phyloP scores from a whole-genome alignment of 2,888 invertebrate species.

The Zhuqinia jingwanae region DNA sequence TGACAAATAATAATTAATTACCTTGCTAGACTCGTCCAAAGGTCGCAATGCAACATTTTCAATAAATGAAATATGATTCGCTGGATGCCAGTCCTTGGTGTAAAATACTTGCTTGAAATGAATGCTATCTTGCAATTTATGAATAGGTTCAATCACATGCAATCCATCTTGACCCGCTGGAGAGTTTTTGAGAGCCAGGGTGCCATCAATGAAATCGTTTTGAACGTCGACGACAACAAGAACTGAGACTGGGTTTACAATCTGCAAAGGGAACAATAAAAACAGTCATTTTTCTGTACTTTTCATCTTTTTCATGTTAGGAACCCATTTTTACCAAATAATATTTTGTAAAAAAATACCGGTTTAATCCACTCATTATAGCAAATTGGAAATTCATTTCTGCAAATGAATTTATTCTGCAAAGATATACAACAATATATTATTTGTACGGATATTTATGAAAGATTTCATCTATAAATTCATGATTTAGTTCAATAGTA shows the following conservation, averaged over 20 bases:
- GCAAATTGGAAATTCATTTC: conserved; percentile 91
- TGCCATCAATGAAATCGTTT: conserved; percentile 98
- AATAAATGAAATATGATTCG: conserved; percentile 97
- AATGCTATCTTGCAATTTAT: conserved; percentile 89
- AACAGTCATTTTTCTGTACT: too few species aligned
- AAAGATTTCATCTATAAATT: too few species aligned
- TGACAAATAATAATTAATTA: conserved; percentile 12
- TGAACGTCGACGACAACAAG: conserved; percentile 98
- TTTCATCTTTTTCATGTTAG: neutral
- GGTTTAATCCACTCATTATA: conserved; percentile 94
- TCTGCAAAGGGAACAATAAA: conserved; percentile 84
- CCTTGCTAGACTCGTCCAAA: conserved; percentile 85
- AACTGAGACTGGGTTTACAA: conserved; percentile 92
- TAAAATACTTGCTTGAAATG: conserved; percentile 95
- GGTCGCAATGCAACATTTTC: conserved; percentile 92
- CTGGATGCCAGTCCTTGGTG: conserved; percentile 98
- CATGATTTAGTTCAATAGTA: conserved; percentile 8
- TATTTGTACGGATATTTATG: too few species aligned
- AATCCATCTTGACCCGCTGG: conserved; percentile 94
- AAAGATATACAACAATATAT: too few species aligned
- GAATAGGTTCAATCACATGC: conserved; percentile 95
- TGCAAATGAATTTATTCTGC: conserved; percentile 63
- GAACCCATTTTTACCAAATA: neutral
- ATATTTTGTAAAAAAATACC: too few species aligned
- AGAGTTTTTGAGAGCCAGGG: conserved; percentile 95